Conservation (phyloP, 2,888 invertebrate species). For the Cotesia congregata region DNA sequence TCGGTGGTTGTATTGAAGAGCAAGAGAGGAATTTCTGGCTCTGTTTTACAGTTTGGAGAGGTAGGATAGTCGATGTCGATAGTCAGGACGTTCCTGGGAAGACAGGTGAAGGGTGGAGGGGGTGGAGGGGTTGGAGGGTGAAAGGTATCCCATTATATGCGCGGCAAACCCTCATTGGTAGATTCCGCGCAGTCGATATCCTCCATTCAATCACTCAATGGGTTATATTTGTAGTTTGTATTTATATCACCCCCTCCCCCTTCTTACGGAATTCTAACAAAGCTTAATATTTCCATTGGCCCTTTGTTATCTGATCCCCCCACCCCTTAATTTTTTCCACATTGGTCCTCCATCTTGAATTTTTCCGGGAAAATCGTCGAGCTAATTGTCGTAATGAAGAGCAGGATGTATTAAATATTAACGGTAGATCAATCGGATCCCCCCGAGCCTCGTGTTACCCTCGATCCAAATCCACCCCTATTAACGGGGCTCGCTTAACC, state of each 20-base stretch:
- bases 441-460: constrained; percentile 39
- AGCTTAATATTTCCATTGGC: constrained; percentile 4
- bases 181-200: constrained; percentile 57
- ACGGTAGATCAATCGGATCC: constrained; percentile 66
- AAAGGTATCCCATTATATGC: constrained; percentile 58
- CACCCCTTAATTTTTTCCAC: no score
- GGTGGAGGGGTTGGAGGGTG: not conserved
- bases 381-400: constrained; percentile 62
- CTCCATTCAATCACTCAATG: constrained; percentile 51
- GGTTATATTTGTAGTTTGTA: constrained; percentile 26
- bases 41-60: no score
- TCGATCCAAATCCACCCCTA: not conserved
- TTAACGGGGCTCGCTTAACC: constrained; percentile 66
- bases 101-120: not conserved
- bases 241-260: not conserved
- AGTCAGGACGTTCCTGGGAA: constrained; percentile 21
- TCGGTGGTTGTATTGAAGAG: not conserved
- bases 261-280: not conserved
- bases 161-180: constrained; percentile 60
- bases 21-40: not conserved
- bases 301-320: constrained; percentile 19
- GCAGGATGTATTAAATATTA: constrained; percentile 66
- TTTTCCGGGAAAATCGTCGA: constrained; percentile 43
- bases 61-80: not conserved
- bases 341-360: no score